These are phyloP conservation scores for Morpho deidamia DNA, from an alignment of 2,888 invertebrate genomes.

Conservation along the genomic window DNA sequence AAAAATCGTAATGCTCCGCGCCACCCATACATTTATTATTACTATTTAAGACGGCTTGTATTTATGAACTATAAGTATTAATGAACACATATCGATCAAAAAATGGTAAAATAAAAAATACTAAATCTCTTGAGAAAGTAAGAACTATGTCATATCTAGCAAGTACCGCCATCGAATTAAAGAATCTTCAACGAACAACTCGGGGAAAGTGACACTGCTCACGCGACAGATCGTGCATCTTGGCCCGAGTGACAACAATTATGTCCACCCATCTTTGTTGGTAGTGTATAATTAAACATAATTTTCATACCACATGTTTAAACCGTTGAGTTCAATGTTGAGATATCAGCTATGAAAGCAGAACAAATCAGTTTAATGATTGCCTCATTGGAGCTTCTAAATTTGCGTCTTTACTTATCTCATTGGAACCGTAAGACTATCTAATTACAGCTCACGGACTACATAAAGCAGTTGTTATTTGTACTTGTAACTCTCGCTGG, in stretches of 20 bases:
- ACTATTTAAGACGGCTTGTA: no score
- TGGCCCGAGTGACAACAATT: constrained; percentile 43
- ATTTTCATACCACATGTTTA: constrained; percentile 12
- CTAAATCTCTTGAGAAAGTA: neutral
- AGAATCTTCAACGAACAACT: constrained; percentile 43
- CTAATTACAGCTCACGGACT: no score
- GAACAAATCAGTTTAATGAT: no score
- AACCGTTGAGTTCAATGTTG: constrained; percentile 1
- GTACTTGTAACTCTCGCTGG: no score
- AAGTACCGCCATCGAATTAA: constrained; percentile 54
- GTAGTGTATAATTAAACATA: constrained; percentile 16
- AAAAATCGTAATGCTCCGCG: no score
- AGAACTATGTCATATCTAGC: neutral
- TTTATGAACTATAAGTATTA: no score
- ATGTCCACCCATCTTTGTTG: constrained; percentile 26
- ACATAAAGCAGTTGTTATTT: no score
- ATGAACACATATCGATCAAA: no score
- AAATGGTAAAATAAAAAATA: neutral
- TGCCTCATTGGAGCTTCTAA: no score
- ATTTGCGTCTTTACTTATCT: neutral
- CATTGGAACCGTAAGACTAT: no score
- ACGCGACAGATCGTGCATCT: constrained; percentile 56
- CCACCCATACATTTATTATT: no score
- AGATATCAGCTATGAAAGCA: neutral
- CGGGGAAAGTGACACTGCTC: constrained; percentile 62